Evolutionary conservation across 2,113 vertebrate species (phyloP).

Genomic region (Sisor rabdophorus): DNA sequence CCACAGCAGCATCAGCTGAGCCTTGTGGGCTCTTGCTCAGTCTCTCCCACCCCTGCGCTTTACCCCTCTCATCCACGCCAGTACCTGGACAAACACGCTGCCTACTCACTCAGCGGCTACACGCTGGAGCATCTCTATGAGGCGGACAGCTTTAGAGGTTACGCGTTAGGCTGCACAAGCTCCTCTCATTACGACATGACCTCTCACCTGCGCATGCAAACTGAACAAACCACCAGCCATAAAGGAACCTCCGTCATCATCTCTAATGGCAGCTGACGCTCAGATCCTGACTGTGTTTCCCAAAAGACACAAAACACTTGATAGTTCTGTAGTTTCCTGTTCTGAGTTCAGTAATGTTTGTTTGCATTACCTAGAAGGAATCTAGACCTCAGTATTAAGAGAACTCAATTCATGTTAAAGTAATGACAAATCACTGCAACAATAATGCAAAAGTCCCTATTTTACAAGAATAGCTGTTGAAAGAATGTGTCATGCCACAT

Average conservation of each 20-base stretch:
- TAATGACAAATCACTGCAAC: conserved; percentile 1
- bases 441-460: conserved; percentile 26
- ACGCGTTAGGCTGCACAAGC: conserved; percentile 82
- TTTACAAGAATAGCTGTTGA: conserved; percentile 5
- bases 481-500: neutral
- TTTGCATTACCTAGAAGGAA: conserved; percentile 27
- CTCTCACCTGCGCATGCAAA: conserved; percentile 86
- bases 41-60: conserved; percentile 76
- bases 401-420: conserved; percentile 18
- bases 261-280: conserved; percentile 91
- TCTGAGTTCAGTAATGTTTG: conserved; percentile 14
- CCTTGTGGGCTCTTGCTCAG: conserved; percentile 70
- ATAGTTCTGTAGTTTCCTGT: conserved; percentile 26
- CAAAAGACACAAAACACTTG: conserved; percentile 1
- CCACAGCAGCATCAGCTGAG: conserved; percentile 75
- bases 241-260: conserved; percentile 97
- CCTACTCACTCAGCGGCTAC: conserved; percentile 89
- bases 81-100: conserved; percentile 89
- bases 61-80: conserved; percentile 77
- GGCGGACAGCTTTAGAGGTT: conserved; percentile 83
- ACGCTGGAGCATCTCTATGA: conserved; percentile 93
- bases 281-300: neutral
- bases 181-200: conserved; percentile 85
- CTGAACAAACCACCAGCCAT: conserved; percentile 83
- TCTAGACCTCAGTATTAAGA: conserved; percentile 25